Evolutionary conservation across 2,113 vertebrate genomes (phyloP).

Genomic region (Eolophus roseicapilla): DNA sequence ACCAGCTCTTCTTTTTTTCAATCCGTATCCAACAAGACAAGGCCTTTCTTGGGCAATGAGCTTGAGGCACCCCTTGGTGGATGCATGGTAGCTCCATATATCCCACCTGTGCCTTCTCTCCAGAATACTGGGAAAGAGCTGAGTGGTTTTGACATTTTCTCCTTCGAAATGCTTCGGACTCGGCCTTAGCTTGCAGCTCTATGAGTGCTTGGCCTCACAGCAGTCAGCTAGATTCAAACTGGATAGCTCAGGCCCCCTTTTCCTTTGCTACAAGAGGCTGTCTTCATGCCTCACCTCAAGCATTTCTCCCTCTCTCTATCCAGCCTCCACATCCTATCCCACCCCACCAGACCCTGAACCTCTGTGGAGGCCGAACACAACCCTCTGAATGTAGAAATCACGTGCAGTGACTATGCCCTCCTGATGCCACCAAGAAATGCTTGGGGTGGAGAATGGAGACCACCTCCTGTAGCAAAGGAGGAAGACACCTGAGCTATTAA

Average conservation of each 20-base stretch:
- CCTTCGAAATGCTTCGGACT: neutral
- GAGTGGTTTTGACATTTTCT: neutral
- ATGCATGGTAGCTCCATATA: neutral
- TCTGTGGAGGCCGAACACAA: neutral
- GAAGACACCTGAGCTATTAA: neutral
- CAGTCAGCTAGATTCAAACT: neutral
- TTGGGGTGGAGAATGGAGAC: neutral
- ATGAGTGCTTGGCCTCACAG: neutral
- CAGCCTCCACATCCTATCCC: neutral
- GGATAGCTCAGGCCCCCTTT: neutral
- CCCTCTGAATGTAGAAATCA: neutral
- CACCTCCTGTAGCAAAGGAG: neutral
- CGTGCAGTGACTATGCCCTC: neutral
- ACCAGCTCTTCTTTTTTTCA: neutral
- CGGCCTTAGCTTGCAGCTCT: neutral
- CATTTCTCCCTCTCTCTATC: neutral
- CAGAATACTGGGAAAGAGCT: neutral
- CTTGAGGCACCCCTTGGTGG: neutral
- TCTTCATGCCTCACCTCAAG: neutral
- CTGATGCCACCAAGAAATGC: rapidly evolving
- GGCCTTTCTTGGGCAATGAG: neutral
- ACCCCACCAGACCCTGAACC: no score
- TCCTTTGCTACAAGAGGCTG: neutral
- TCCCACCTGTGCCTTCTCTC: neutral
- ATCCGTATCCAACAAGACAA: rapidly evolving